Evolutionary conservation across 2,113 vertebrate genomes (phyloP), one percentile per base, ranked within the genome.

Genomic region (Dascyllus trimaculatus): DNA sequence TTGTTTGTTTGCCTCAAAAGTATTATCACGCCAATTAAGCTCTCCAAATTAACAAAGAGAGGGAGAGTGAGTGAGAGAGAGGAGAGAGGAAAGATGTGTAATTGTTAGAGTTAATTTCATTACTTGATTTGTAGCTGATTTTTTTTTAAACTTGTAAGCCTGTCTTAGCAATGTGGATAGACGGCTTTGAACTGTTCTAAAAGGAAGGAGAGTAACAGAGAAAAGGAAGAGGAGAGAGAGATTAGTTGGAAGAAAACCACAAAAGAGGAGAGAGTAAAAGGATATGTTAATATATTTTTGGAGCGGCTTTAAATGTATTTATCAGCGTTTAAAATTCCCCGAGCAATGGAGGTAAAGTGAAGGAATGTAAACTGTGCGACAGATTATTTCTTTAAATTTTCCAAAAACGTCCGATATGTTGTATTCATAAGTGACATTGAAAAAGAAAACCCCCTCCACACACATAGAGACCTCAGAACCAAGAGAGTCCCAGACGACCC

Each of bases 1-100:
- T 80, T 80, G 82, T 82, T 83, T 87, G 80, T 67, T 83, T 85
- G 60, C 68, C 46, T 81, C 73, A 64, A 73, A 89, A 78, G 68
- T 81, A 78, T 84, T 72, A 82, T 74, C 77, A 57, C 4, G 0
- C 25, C 65, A 89, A 88, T 85, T 86, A 88, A 46, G 61, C 49
- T 48, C 29, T 69, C 67, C n/a, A 58, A 67, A 80, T 85, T 11
- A 83, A 75, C 64, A 81, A 75, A 71, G 58, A 62, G 4, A 57
- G 24, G 14, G 46, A 71, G 61, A 2, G n/a, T 9, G 38, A 57
- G 65, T 29, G 52, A 40, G 63, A 56, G 26, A 49, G 49, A 46
- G 60, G 35, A 69, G 21, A 49, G 40, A 68, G 26, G 5, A 48
- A 60, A 77, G 40, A 84, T 77, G 81, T 68, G 29, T 65, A 71